Evolutionary conservation across 2,888 invertebrate genomes (phyloP), one percentile per base, ranked within the genome.

Genomic region (Drosophila greeni): DNA sequence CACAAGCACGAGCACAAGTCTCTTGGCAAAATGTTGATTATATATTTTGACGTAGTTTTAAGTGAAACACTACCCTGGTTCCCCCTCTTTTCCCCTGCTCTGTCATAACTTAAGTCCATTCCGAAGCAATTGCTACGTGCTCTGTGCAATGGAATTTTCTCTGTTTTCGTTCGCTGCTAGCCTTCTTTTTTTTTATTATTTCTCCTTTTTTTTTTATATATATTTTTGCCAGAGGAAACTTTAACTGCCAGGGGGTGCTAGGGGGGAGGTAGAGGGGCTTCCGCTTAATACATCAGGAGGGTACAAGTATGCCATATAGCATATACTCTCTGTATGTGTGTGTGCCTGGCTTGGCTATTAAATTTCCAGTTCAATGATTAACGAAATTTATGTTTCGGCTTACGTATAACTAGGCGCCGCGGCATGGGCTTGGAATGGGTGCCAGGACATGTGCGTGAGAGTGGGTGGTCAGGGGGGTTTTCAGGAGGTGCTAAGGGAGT

Each of bases 301-400:
- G 11, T 29, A 16, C 6, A 20, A 18, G 18, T 24, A 53, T 23
- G 24, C 23, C 42, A 42, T 24, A 24, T n/a, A 42, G 23, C 23
- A 42, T 42, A 42, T 2, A 40, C 40, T 14, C 7, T 4, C 6
- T 4, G 11, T 6, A 12, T 20, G 18, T 29, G 16, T 71, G 39
- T 24, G 52, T 66, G 76, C 72, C 66, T 74, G 74, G 68, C 76
- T 75, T 73, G 77, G 79, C 79, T 80, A 80, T 80, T 80, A 80
- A 80, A 80, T 80, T 80, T 80, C 80, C 79, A 80, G 79, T 84
- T 80, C 84, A 80, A 80, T 80, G 79, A 80, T 84, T 80, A 80
- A 80, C 79, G 76, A 84, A 80, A 80, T 80, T 80, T 80, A 80
- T 80, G 79, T 84, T 84, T 80, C 82, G 69, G 82, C 76, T 80